These are phyloP conservation scores for Rhinella marina DNA, from an alignment of 2,797 vertebrate species.

Conservation along the genomic window DNA sequence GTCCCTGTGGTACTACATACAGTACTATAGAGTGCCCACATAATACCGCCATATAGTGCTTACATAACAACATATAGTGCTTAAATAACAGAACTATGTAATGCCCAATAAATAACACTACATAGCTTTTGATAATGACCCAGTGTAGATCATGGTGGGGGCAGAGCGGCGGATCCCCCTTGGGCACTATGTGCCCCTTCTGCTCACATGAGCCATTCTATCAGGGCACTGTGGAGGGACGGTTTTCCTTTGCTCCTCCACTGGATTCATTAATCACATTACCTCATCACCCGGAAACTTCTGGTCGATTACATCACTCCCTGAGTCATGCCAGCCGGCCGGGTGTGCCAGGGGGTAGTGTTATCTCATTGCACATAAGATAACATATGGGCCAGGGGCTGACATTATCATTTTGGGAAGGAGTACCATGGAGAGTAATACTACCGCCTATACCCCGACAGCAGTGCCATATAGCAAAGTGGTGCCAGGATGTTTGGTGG, in stretches of 20 bases:
- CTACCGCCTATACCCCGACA: neutral
- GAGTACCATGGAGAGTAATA: too few relatives aligned
- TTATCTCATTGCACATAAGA: conserved; percentile 12
- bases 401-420: too few relatives aligned
- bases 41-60: neutral
- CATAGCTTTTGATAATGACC: neutral
- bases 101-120: neutral
- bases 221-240: too few relatives aligned
- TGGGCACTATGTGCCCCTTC: neutral
- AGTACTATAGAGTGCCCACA: neutral
- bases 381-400: too few relatives aligned
- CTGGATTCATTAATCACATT: conserved; percentile 15
- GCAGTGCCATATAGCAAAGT: neutral
- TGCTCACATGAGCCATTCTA: neutral
- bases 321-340: conserved; percentile 1
- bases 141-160: neutral
- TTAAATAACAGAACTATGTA: neutral
- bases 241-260: neutral
- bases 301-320: conserved; percentile 10
- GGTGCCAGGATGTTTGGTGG: too few relatives aligned
- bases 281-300: conserved; percentile 27
- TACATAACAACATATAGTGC: neutral
- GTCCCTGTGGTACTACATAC: too few relatives aligned
- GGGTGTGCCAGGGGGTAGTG: conserved; percentile 36
- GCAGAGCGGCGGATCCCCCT: neutral